Base-by-base conservation (phyloP, 2,113 vertebrate species). In the Pedetes capensis region DNA sequence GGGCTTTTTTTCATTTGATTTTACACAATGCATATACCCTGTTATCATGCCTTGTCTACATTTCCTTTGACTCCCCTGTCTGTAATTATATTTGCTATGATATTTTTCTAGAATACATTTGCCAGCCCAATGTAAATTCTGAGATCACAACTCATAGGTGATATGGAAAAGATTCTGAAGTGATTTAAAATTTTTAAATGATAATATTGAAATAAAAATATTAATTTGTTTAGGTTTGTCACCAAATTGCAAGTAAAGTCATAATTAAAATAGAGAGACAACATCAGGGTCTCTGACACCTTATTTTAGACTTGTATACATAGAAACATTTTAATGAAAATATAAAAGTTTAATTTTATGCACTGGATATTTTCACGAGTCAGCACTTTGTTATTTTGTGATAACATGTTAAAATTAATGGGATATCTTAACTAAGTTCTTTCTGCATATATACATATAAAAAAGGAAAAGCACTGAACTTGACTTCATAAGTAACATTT, bases 401-500 rank as follows among this genome's bases (percentile, higher is more conserved):
- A 97, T 85, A 97, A 93, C 34, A 76, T 44, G 47, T 82, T 96
- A 97, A 97, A 96, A 98, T 96, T 97, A 98, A 97, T 97, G 97
- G 49, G 96, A 94, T 68, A 96, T 94, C 89, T 97, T 97, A 97
- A 94, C 96, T 97, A 98, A 96, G 92, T 97, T 96, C 71, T 96
- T 97, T 97, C 96, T 94, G 93, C 66, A 97, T 92, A 96, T 87
- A 96, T 88, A 97, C 20, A 95, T 94, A 95, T 69, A 96, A 95
- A 96, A 44, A 94, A 97, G 92, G 94, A 76, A 97, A 97, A 96
- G 32, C 95, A 89, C 93, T 17, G 72, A 97, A 93, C 51, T 80
- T 94, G 76, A 97, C 97, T 97, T 98, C 96, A 98, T 98, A 97
- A 98, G 97, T 96, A 98, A 90, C 27, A 95, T 96, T 97, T 8